A percentile compares a stretch with the other conserved stretches of the same genome.
phyloP scores from a whole-genome alignment of 2,797 vertebrate species.

The Huso huso region DNA sequence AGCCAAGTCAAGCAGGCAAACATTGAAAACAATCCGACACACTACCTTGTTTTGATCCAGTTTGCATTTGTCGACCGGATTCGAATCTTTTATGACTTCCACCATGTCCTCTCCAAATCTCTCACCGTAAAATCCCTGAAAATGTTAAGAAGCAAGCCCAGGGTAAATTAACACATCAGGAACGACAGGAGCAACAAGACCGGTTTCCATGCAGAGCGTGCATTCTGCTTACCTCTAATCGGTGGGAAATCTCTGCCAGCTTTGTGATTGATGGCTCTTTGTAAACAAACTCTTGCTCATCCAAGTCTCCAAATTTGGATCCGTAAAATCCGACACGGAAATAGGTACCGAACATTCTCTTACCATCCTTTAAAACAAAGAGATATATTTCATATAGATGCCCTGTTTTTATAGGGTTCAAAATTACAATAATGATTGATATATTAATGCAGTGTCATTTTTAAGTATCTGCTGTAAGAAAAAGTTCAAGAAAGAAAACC shows the following conservation, averaged over 20 bases:
- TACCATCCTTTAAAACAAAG: constrained; percentile 68
- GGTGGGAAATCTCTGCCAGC: constrained; percentile 92
- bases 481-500: too few species aligned
- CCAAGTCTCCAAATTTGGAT: constrained; percentile 90
- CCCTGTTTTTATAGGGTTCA: too few species aligned
- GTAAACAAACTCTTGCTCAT: constrained; percentile 98
- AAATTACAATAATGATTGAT: too few species aligned
- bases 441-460: too few species aligned
- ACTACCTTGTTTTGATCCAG: constrained; percentile 89
- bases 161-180: neutral
- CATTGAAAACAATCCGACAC: too few species aligned
- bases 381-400: too few species aligned
- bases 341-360: constrained; percentile 99
- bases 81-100: constrained; percentile 96
- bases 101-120: constrained; percentile 92
- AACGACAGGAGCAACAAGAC: neutral
- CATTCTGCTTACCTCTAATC: constrained; percentile 73
- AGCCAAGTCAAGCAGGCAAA: too few species aligned
- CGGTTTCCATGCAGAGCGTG: neutral
- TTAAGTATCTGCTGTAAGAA: too few species aligned
- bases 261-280: constrained; percentile 98
- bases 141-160: neutral
- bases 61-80: constrained; percentile 97
- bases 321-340: constrained; percentile 96
- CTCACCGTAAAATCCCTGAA: constrained; percentile 90